Evolutionary conservation across 2,888 invertebrate genomes (phyloP).

Genomic region (Poecilus cupreus): DNA sequence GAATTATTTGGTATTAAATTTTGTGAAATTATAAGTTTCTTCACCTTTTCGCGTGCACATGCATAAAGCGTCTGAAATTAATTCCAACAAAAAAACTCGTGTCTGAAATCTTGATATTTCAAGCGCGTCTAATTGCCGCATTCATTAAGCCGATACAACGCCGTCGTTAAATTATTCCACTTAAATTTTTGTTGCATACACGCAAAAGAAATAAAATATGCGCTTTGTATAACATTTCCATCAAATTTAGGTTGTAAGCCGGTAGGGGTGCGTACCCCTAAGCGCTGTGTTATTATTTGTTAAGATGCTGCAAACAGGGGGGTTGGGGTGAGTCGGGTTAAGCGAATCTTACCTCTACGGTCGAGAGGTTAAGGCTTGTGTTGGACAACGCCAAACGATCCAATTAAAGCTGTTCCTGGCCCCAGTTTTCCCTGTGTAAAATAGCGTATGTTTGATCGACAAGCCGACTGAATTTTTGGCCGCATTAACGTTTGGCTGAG

Average conservation of each 20-base stretch:
- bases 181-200: constrained; percentile 39
- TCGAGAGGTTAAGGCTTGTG: not conserved
- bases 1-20: no score
- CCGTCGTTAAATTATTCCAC: constrained; percentile 39
- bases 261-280: constrained; percentile 1
- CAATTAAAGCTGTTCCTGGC: constrained; percentile 4
- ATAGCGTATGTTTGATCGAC: constrained; percentile 26
- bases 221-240: constrained; percentile 39
- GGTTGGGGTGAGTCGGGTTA: no score
- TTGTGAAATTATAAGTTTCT: not conserved
- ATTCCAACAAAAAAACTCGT: constrained; percentile 1
- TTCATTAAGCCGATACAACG: constrained; percentile 27
- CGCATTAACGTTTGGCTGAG: not conserved
- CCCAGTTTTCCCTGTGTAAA: constrained; percentile 1
- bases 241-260: constrained; percentile 10
- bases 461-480: constrained; percentile 29
- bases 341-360: not conserved
- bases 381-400: not conserved
- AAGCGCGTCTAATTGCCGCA: constrained; percentile 18
- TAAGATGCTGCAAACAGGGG: constrained; percentile 10
- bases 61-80: constrained; percentile 12
- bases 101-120: constrained; percentile 21
- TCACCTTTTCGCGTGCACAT: constrained; percentile 1
- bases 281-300: constrained; percentile 28
- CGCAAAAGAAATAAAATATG: constrained; percentile 39